These are phyloP conservation scores for Eupristina koningsbergeri DNA, from an alignment of 1,140 invertebrate species.

Conservation along the genomic window DNA sequence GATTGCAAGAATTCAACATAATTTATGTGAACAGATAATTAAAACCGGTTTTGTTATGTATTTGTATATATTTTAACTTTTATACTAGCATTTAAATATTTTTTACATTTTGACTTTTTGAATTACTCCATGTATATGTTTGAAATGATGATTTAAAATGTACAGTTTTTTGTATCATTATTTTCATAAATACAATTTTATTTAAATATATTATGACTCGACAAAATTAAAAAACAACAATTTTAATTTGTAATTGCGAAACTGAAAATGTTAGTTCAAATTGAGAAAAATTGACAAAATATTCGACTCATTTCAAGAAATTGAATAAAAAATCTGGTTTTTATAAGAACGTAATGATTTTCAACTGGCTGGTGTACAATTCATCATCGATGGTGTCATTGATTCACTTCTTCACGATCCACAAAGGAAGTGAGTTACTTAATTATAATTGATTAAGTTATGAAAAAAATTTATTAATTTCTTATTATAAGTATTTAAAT, in stretches of 20 bases:
- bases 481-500: no score
- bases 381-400: constrained; percentile 92
- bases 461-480: no score
- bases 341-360: constrained; percentile 78
- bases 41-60: no score
- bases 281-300: neutral
- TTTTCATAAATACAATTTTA: no score
- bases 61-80: no score
- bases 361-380: constrained; percentile 88
- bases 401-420: constrained; percentile 84
- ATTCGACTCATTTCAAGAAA: neutral
- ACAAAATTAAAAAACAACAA: neutral
- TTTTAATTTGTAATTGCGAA: neutral
- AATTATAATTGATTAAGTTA: neutral
- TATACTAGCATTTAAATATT: no score
- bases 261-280: neutral
- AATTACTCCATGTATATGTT: no score
- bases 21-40: no score
- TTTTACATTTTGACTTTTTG: no score
- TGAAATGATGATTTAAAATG: no score
- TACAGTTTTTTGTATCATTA: no score
- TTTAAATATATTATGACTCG: neutral
- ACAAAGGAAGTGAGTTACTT: constrained; percentile 75
- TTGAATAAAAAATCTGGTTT: constrained; percentile 50
- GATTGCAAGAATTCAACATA: no score